phyloP scores from a whole-genome alignment of 2,797 vertebrate species.

The Ceryle rudis region DNA sequence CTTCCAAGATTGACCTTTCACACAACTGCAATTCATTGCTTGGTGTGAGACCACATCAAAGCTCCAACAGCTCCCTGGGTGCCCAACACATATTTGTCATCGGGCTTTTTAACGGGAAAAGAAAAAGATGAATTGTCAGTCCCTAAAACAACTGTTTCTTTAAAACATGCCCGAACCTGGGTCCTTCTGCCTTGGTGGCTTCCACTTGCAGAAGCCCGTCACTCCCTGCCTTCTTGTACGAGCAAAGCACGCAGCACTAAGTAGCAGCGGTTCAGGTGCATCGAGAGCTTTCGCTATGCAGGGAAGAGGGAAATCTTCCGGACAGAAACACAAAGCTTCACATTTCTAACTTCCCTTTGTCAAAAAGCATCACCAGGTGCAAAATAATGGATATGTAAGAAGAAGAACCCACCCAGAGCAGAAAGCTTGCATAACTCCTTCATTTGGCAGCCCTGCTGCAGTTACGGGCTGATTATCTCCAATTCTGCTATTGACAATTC shows the following conservation, averaged over 20 bases:
- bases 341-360: background rate
- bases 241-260: background rate
- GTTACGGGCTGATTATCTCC: background rate
- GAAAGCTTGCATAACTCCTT: background rate
- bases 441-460: background rate
- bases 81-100: background rate
- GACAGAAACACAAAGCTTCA: background rate
- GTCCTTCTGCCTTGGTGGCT: background rate
- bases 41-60: background rate
- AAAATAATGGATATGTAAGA: background rate
- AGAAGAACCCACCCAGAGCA: background rate
- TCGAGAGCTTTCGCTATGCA: background rate
- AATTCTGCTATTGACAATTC: background rate
- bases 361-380: background rate
- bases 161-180: background rate
- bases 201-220: background rate
- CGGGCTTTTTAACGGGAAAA: background rate
- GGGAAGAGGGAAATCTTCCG: background rate
- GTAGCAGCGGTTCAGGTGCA: background rate
- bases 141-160: background rate
- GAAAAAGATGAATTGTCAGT: background rate
- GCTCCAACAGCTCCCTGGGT: background rate
- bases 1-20: background rate
- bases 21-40: background rate
- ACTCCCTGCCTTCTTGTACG: background rate